phyloP scores from a whole-genome alignment of 2,113 vertebrate genomes.

The Murina feae region DNA sequence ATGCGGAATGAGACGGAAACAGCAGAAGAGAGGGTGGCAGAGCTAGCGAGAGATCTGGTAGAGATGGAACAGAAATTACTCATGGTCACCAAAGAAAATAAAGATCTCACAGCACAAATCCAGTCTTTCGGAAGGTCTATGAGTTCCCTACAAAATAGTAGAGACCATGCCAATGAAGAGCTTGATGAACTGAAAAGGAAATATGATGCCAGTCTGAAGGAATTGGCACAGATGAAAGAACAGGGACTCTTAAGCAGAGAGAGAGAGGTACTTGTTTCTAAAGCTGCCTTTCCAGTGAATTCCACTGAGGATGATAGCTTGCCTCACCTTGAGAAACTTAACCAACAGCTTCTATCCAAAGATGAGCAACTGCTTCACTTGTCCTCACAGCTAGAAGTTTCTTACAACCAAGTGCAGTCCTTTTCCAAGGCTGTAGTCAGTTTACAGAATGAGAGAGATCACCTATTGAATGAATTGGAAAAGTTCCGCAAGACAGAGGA shows the following conservation, averaged over 20 bases:
- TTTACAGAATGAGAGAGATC: constrained; percentile 81
- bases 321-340: constrained; percentile 71
- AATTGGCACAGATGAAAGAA: constrained; percentile 70
- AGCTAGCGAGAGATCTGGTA: constrained; percentile 92
- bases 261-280: constrained; percentile 40
- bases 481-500: constrained; percentile 72
- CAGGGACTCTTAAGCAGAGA: constrained; percentile 46
- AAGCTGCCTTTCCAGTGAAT: constrained; percentile 66
- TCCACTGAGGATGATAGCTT: constrained; percentile 51
- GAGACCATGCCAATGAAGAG: constrained; percentile 86
- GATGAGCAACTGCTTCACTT: constrained; percentile 77
- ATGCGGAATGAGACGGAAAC: constrained; percentile 94
- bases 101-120: constrained; percentile 86
- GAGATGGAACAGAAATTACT: constrained; percentile 90
- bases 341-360: constrained; percentile 74
- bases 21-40: constrained; percentile 94
- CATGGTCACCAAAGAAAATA: constrained; percentile 84
- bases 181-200: constrained; percentile 74
- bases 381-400: constrained; percentile 81
- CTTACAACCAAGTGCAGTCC: constrained; percentile 78
- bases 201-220: constrained; percentile 66
- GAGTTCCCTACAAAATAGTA: constrained; percentile 91
- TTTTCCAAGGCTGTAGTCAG: constrained; percentile 82
- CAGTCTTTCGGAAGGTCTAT: constrained; percentile 91
- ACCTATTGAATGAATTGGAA: constrained; percentile 72